Percentiles rank a stretch among this genome's conserved stretches.
phyloP scores from a whole-genome alignment of 2,797 vertebrate genomes.

The Pampus argenteus region DNA sequence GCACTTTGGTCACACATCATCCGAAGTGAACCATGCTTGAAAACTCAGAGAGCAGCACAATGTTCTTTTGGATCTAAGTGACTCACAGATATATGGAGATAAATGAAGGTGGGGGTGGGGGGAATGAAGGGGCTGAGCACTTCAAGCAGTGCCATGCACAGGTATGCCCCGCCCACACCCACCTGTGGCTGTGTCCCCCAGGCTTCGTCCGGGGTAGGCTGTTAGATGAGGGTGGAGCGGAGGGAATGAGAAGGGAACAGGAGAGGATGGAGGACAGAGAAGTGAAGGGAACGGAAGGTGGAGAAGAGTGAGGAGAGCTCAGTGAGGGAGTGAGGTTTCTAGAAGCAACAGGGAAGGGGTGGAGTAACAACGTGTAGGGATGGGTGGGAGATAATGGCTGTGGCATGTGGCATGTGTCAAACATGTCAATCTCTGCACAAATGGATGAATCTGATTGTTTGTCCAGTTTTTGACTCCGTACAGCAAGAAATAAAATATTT shows the following conservation, averaged over 20 bases:
- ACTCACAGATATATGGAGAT: constrained; percentile 38
- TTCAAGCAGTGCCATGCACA: constrained; percentile 86
- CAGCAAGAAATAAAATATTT: background rate
- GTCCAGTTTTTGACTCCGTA: background rate
- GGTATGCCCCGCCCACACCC: constrained; percentile 85
- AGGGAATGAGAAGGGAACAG: constrained; percentile 53
- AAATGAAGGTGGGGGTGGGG: constrained; percentile 49
- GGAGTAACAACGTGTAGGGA: constrained; percentile 61
- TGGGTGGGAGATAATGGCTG: constrained; percentile 46
- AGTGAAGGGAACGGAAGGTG: constrained; percentile 75
- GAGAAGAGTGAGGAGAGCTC: constrained; percentile 70
- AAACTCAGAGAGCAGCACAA: constrained; percentile 4
- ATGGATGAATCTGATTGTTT: constrained; percentile 16
- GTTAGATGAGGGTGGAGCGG: constrained; percentile 85
- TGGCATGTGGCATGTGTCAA: constrained; percentile 47
- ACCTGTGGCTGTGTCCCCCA: constrained; percentile 93
- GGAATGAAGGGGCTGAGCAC: constrained; percentile 67
- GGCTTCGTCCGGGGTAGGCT: constrained; percentile 94
- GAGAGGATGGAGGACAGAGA: constrained; percentile 58
- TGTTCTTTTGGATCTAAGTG: background rate
- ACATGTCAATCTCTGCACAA: constrained; percentile 49
- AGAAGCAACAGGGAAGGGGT: constrained; percentile 54
- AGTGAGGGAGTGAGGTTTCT: constrained; percentile 62
- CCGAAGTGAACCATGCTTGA: constrained; percentile 30
- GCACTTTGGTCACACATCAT: constrained; percentile 28